Evolutionary conservation across 2,888 invertebrate species (phyloP), one percentile per base, ranked within the genome.

Genomic region (Hypomecis punctinalis): DNA sequence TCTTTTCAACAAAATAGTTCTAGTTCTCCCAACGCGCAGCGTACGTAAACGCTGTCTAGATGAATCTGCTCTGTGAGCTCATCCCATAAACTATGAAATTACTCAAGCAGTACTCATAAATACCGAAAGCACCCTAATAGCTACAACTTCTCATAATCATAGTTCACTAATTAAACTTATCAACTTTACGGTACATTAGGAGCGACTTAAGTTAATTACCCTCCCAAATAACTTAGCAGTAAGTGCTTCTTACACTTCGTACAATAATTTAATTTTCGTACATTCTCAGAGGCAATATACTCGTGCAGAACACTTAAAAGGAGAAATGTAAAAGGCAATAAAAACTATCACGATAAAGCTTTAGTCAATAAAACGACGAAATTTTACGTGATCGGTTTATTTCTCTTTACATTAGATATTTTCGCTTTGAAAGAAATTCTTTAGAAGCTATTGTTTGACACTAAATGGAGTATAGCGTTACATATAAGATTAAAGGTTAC

Each of bases 391-490:
- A 89, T 90, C 77, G 82, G 85, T 91, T 91, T 91, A 90, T 89
- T 91, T 86, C 76, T 76, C 76, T 81, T 85, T 86, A 88, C 84
- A 87, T 88, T 86, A 88, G 82, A 86, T 85, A 86, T 82, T 85
- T 78, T 86, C 78, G 88, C 86, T 84, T 86, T 89, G 71, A 89
- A 90, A 90, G 83, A 81, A 90, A 89, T 78, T 72, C 71, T 84
- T 85, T 81, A 83, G 81, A 90, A 91, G 91, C 91, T 89, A 89
- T 86, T 76, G 81, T 82, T 82, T 80, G 84, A 85, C 75, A 80
- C 89, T 89, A 89, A 83, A 76, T 83, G 78, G 81, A 85, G 82
- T 88, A 88, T 82, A 90, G 86, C 85, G 81, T 86, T 86, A 86
- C 84, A 84, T 78, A 80, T 60, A 69, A 66, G 65, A 54, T 57